Percentiles rank a stretch among this genome's conserved stretches.
phyloP scores from a whole-genome alignment of 2,888 invertebrate species.

The Xestia rhomboidea region DNA sequence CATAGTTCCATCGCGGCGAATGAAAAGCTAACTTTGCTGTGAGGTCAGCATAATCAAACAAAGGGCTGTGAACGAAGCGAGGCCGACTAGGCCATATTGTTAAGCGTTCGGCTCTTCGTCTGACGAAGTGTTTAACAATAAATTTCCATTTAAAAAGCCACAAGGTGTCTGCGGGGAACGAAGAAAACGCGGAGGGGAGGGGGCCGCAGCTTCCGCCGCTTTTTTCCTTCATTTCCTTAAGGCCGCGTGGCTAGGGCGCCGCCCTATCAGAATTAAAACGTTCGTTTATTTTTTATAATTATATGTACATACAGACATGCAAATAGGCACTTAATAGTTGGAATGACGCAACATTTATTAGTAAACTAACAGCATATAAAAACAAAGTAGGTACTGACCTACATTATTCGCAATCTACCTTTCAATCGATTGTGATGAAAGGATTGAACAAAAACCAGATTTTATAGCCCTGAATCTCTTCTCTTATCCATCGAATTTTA shows the following conservation, averaged over 20 bases:
- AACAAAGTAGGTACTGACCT: slow-evolving; percentile 33
- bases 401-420: slow-evolving; percentile 34
- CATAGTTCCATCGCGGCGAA: slow-evolving; percentile 39
- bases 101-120: slow-evolving; percentile 78
- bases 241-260: slow-evolving; percentile 86
- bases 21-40: slow-evolving; percentile 56
- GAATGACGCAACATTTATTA: slow-evolving; percentile 26
- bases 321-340: slow-evolving; percentile 66
- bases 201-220: slow-evolving; percentile 86
- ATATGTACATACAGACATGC: slow-evolving; percentile 69
- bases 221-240: slow-evolving; percentile 90
- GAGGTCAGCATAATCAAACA: slow-evolving; percentile 70
- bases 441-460: slow-evolving; percentile 27
- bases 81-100: slow-evolving; percentile 82
- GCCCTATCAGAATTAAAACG: slow-evolving; percentile 86
- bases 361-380: slow-evolving; percentile 22
- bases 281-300: slow-evolving; percentile 78
- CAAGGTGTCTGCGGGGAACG: slow-evolving; percentile 75
- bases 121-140: slow-evolving; percentile 90
- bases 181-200: slow-evolving; percentile 65
- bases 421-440: slow-evolving; percentile 31
- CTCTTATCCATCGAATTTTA: slow-evolving; percentile 38
- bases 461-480: slow-evolving; percentile 27
- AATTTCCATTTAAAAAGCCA: slow-evolving; percentile 91
- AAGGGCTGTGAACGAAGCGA: slow-evolving; percentile 68